These are phyloP conservation scores for Parnassius apollo DNA, from an alignment of 2,888 invertebrate genomes.

Conservation along the genomic window DNA sequence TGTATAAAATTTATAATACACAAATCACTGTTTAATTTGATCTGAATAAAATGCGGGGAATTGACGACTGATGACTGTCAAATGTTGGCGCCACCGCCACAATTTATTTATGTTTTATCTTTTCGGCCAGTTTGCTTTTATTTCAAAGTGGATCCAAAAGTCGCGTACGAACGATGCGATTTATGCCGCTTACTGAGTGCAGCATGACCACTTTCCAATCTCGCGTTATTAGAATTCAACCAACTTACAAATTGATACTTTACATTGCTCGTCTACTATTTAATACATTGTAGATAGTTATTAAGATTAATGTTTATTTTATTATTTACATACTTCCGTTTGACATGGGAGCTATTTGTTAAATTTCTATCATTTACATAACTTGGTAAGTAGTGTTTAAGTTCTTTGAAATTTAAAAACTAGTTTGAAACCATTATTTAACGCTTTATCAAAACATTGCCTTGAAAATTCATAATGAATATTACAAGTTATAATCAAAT, in stretches of 20 bases:
- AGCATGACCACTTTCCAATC: constrained; percentile 18
- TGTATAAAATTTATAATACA: background rate
- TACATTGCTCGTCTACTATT: background rate
- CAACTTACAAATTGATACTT: constrained; percentile 10
- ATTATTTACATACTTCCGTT: too few relatives aligned
- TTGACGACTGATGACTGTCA: constrained; percentile 58
- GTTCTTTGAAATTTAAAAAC: too few relatives aligned
- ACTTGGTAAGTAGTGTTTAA: too few relatives aligned
- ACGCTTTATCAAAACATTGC: too few relatives aligned
- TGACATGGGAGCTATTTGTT: too few relatives aligned
- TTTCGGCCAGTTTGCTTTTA: constrained; percentile 34
- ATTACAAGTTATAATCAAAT: too few relatives aligned
- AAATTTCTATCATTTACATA: too few relatives aligned
- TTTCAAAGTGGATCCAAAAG: background rate
- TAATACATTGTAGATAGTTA: background rate
- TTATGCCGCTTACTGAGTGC: constrained; percentile 14
- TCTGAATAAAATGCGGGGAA: constrained; percentile 16
- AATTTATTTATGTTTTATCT: constrained; percentile 26
- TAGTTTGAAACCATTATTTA: too few relatives aligned
- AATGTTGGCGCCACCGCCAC: constrained; percentile 45
- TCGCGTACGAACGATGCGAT: constrained; percentile 11
- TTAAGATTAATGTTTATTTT: too few relatives aligned
- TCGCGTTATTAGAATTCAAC: constrained; percentile 9
- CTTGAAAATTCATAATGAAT: too few relatives aligned
- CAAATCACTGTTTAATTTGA: constrained; percentile 8